These are phyloP conservation scores for Glomeris maerens DNA, from an alignment of 1,140 invertebrate genomes.

Conservation along the genomic window DNA sequence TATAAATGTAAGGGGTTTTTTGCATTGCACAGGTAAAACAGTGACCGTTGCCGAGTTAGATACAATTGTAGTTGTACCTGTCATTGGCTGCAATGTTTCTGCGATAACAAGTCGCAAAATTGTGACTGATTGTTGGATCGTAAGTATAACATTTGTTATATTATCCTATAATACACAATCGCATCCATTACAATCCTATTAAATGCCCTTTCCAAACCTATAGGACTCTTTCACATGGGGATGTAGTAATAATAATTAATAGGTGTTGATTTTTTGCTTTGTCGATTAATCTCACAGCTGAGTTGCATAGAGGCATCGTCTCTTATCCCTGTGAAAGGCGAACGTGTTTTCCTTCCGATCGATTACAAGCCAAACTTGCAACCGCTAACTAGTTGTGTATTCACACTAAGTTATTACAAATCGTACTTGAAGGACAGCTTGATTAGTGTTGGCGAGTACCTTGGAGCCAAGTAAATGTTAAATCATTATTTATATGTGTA, in stretches of 20 bases:
- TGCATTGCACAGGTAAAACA: slow-evolving; percentile 18
- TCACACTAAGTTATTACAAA: slow-evolving; percentile 30
- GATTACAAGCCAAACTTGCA: slow-evolving; percentile 18
- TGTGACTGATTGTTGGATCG: slow-evolving; percentile 31
- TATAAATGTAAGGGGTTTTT: slow-evolving; percentile 23
- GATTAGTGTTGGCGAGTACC: slow-evolving; percentile 26
- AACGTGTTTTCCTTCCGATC: slow-evolving; percentile 25
- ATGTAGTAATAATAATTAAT: slow-evolving; percentile 8
- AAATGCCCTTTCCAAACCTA: no score
- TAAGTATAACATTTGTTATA: slow-evolving; percentile 15
- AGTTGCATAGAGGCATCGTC: slow-evolving; percentile 26
- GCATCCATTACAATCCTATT: no score
- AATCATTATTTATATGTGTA: slow-evolving; percentile 4
- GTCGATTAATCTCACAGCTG: slow-evolving; percentile 28
- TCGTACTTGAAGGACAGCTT: slow-evolving; percentile 28
- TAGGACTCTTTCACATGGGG: no score
- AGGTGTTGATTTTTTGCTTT: slow-evolving; percentile 14
- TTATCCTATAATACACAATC: no score
- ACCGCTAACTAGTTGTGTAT: slow-evolving; percentile 27
- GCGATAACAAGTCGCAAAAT: slow-evolving; percentile 25
- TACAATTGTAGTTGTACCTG: slow-evolving; percentile 28
- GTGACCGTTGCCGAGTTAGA: slow-evolving; percentile 18
- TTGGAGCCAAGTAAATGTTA: slow-evolving; percentile 26
- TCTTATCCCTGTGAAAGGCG: slow-evolving; percentile 21
- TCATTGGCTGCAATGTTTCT: slow-evolving; percentile 26